Evolutionary conservation across 2,113 vertebrate species (phyloP).

Genomic region (Oxyruncus cristatus): DNA sequence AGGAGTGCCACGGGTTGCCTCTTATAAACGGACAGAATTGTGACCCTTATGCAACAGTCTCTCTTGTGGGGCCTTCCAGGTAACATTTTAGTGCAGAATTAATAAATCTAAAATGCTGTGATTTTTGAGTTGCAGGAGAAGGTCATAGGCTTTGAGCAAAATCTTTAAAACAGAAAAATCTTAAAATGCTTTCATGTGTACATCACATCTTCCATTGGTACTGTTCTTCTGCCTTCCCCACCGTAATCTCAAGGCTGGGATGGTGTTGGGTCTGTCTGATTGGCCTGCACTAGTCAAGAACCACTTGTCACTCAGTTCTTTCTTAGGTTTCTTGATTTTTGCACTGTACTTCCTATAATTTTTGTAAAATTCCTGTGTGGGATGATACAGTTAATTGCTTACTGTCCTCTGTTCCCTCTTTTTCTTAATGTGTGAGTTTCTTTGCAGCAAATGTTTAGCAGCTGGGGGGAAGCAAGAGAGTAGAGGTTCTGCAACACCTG

Average conservation of each 20-base stretch:
- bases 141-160: background rate
- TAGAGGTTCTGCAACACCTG: background rate
- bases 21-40: constrained; percentile 95
- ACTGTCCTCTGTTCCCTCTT: background rate
- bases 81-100: constrained; percentile 58
- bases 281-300: background rate
- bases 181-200: rapidly evolving
- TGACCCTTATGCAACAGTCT: constrained; percentile 93
- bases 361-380: background rate
- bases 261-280: background rate
- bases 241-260: background rate
- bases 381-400: background rate
- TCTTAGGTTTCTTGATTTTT: background rate
- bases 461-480: background rate
- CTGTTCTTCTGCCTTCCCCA: background rate
- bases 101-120: background rate
- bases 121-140: background rate
- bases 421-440: background rate
- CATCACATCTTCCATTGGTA: background rate
- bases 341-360: background rate
- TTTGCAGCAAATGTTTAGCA: background rate
- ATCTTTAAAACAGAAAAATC: background rate
- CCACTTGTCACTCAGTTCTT: background rate
- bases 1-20: constrained; percentile 93
- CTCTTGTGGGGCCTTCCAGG: constrained; percentile 93